Percentiles rank a stretch among this genome's conserved stretches.
Conservation (phyloP, 1,140 invertebrate species). For the Aphidius ervi region DNA sequence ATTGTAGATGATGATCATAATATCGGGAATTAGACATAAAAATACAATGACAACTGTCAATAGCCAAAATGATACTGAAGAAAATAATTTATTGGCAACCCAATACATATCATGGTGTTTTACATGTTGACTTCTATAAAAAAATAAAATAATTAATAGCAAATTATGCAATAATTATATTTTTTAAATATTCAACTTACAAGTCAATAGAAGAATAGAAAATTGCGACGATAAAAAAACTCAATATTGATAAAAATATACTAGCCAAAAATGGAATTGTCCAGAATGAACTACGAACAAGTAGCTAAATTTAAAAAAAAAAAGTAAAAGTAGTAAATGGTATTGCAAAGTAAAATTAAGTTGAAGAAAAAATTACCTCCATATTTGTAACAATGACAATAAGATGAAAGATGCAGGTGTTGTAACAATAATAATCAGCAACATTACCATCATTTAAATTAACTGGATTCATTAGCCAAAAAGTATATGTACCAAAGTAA, state of each 20-base stretch:
- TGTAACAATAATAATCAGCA: conserved; percentile 48
- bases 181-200: conserved; percentile 51
- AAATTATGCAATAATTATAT: not conserved
- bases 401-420: conserved; percentile 51
- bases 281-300: conserved; percentile 64
- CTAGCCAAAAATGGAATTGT: conserved; percentile 58
- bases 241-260: conserved; percentile 57
- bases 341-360: conserved; percentile 8
- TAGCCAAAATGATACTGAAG: conserved; percentile 60
- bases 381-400: conserved; percentile 53
- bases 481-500: conserved; percentile 54
- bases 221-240: conserved; percentile 57
- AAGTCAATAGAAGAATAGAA: conserved; percentile 58
- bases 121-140: no score
- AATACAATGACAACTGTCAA: conserved; percentile 55
- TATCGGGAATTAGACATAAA: conserved; percentile 61
- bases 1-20: conserved; percentile 41
- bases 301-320: conserved; percentile 51
- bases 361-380: conserved; percentile 44
- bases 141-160: no score
- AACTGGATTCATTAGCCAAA: conserved; percentile 45
- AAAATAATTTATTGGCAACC: conserved; percentile 59
- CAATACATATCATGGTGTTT: conserved; percentile 48
- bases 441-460: conserved; percentile 42
- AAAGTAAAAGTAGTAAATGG: conserved; percentile 12